Conservation (phyloP, 2,888 invertebrate genomes). For the Agonopterix subpropinquella region DNA sequence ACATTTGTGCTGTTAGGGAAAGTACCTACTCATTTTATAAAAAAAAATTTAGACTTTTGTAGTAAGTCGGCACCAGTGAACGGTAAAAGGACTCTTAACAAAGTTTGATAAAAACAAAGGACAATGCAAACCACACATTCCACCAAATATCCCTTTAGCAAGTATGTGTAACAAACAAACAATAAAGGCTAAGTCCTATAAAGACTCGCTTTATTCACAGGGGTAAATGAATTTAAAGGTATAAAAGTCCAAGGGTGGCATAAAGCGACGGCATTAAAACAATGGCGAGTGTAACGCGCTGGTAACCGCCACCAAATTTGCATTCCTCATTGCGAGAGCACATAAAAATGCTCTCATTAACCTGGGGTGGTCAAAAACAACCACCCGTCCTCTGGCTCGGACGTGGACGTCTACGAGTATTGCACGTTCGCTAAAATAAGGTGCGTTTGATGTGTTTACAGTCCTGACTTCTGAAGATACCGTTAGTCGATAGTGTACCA, state of each 20-base stretch:
- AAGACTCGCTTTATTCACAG: constrained; percentile 41
- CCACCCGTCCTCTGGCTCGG: constrained; percentile 29
- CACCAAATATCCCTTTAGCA: not conserved
- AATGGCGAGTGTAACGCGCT: constrained; percentile 58
- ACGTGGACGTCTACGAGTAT: constrained; percentile 9
- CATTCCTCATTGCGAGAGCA: constrained; percentile 72
- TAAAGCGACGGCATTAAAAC: constrained; percentile 60
- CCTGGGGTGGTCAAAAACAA: constrained; percentile 61
- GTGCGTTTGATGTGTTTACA: constrained; percentile 13
- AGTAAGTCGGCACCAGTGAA: too few relatives aligned
- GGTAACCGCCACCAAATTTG: constrained; percentile 66
- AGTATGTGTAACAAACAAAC: constrained; percentile 21
- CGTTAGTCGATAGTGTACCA: too few relatives aligned
- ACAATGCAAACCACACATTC: constrained; percentile 5
- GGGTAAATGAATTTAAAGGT: constrained; percentile 60
- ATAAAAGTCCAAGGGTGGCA: constrained; percentile 50
- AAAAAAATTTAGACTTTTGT: too few relatives aligned
- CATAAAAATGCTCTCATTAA: constrained; percentile 74
- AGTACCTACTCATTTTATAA: too few relatives aligned
- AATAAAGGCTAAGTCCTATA: constrained; percentile 50
- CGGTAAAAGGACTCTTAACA: too few relatives aligned
- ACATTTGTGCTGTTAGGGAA: too few relatives aligned
- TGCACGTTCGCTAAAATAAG: constrained; percentile 14
- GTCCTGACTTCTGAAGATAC: too few relatives aligned
- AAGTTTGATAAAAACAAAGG: too few relatives aligned